Evolutionary conservation across 2,797 vertebrate genomes (phyloP).

Genomic region (Darevskia nairensis): DNA sequence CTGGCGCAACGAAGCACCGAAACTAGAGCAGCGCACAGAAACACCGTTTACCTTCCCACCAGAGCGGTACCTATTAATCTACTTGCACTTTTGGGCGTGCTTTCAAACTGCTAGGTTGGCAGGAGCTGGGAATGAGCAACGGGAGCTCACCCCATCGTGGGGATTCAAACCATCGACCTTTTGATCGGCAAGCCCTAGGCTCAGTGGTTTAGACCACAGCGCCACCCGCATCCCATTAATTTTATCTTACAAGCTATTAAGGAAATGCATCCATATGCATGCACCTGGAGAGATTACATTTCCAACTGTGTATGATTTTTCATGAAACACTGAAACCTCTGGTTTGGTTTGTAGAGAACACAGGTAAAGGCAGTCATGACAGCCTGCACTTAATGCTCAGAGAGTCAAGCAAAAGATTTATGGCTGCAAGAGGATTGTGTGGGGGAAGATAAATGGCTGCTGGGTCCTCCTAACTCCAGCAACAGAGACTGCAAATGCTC

Average conservation of each 20-base stretch:
- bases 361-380: conserved; percentile 50
- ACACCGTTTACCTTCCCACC: too few species aligned
- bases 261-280: neutral
- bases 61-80: too few species aligned
- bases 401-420: conserved; percentile 63
- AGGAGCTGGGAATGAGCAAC: too few species aligned
- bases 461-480: conserved; percentile 20
- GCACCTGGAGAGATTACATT: accelerated
- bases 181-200: too few species aligned
- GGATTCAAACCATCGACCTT: too few species aligned
- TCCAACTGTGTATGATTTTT: conserved; percentile 7
- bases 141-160: too few species aligned
- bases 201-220: too few species aligned
- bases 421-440: conserved; percentile 48
- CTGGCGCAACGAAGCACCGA: too few species aligned
- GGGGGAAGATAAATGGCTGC: conserved; percentile 65
- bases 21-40: too few species aligned
- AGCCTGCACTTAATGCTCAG: conserved; percentile 50
- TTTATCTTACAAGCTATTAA: neutral
- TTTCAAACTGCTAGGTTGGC: too few species aligned
- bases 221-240: accelerated
- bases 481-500: conserved; percentile 43
- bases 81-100: too few species aligned
- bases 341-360: conserved; percentile 40
- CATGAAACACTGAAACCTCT: conserved; percentile 1